These are phyloP conservation scores for Gisinianus flammeolus DNA, from an alignment of 2,888 invertebrate genomes.

Conservation along the genomic window DNA sequence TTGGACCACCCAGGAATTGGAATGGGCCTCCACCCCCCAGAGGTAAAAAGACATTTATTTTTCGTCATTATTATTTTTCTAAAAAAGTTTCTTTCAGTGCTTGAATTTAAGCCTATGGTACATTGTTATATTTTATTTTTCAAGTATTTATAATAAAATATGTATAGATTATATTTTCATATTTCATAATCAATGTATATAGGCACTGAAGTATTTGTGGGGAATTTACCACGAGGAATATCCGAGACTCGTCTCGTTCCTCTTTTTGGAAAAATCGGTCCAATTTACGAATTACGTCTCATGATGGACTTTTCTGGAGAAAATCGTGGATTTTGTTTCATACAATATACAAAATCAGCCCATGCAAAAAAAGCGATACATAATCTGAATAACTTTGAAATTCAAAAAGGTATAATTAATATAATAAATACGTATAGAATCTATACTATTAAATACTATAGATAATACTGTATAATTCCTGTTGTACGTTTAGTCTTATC, in stretches of 20 bases:
- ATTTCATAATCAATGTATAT: too few species aligned
- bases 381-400: conserved; percentile 71
- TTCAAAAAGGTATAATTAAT: conserved; percentile 66
- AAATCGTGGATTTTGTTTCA: conserved; percentile 82
- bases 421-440: too few species aligned
- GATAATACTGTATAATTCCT: too few species aligned
- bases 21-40: conserved; percentile 67
- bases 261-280: conserved; percentile 71
- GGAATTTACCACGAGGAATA: conserved; percentile 77
- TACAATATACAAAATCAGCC: conserved; percentile 67
- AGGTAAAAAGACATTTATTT: too few species aligned
- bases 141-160: too few species aligned
- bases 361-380: conserved; percentile 73
- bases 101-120: not conserved
- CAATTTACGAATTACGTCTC: conserved; percentile 75
- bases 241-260: conserved; percentile 80
- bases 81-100: too few species aligned
- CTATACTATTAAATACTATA: too few species aligned
- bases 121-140: not conserved
- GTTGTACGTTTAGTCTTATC: too few species aligned
- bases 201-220: conserved; percentile 74
- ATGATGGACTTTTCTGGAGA: conserved; percentile 83
- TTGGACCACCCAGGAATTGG: conserved; percentile 68
- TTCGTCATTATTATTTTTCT: too few species aligned
- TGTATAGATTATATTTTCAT: too few species aligned